Evolutionary conservation across 2,888 invertebrate species (phyloP).

Genomic region (Aricia artaxerxes): DNA sequence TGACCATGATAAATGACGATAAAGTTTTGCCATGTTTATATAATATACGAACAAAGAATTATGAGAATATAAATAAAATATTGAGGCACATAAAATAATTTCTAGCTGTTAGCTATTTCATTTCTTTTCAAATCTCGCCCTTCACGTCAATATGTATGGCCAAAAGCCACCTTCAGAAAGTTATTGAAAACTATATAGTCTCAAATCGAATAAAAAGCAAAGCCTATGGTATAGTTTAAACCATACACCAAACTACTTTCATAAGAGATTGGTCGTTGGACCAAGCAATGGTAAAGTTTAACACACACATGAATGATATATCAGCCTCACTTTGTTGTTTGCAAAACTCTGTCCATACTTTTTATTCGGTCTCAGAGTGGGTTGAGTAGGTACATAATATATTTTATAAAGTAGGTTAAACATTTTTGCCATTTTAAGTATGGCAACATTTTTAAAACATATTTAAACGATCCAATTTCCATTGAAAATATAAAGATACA

Average conservation of each 20-base stretch:
- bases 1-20: neutral
- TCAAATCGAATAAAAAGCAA: neutral
- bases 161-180: conserved; percentile 1
- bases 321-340: too few relatives aligned
- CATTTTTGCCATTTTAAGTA: neutral
- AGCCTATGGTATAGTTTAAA: too few relatives aligned
- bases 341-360: too few relatives aligned
- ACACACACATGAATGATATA: too few relatives aligned
- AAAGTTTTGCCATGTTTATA: neutral
- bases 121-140: neutral
- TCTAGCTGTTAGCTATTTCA: neutral
- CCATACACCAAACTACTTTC: too few relatives aligned
- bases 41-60: neutral
- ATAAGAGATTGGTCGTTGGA: too few relatives aligned
- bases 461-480: too few relatives aligned
- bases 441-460: neutral
- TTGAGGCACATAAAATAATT: neutral
- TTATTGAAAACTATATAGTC: neutral
- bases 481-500: too few relatives aligned
- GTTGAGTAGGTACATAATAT: neutral
- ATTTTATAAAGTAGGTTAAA: neutral
- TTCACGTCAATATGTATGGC: neutral
- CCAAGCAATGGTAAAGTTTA: too few relatives aligned
- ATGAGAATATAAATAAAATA: neutral
- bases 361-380: neutral